These are phyloP conservation scores for Drosophila funebris DNA, from an alignment of 1,140 invertebrate species.

Conservation along the genomic window DNA sequence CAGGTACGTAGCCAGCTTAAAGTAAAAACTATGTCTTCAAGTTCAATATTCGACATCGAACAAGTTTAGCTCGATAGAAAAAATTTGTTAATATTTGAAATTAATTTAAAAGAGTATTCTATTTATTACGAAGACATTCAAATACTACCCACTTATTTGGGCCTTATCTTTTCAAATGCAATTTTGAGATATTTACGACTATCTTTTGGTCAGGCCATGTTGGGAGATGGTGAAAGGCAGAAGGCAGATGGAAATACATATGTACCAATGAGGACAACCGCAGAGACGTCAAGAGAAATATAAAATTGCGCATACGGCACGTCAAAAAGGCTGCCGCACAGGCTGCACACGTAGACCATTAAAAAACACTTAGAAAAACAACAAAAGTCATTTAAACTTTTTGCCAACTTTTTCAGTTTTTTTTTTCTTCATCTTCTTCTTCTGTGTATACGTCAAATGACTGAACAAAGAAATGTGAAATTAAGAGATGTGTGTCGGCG, in stretches of 20 bases:
- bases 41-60: too few species aligned
- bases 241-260: background rate
- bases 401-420: constrained; percentile 64
- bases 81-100: background rate
- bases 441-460: constrained; percentile 38
- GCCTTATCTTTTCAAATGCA: background rate
- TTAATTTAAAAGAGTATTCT: too few species aligned
- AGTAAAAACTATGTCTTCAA: too few species aligned
- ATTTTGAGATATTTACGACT: constrained; percentile 5
- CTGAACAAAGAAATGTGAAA: constrained; percentile 70
- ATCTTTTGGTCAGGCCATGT: background rate
- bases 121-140: too few species aligned
- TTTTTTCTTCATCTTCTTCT: constrained; percentile 24
- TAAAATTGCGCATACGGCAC: constrained; percentile 52
- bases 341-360: constrained; percentile 77
- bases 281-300: constrained; percentile 26
- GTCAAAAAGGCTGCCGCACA: constrained; percentile 30
- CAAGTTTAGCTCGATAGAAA: too few species aligned
- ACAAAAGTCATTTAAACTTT: constrained; percentile 82
- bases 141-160: too few species aligned
- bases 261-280: constrained; percentile 5
- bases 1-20: too few species aligned
- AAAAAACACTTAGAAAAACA: constrained; percentile 83
- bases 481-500: constrained; percentile 70
- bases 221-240: background rate